These are phyloP conservation scores for Sarcophilus harrisii DNA, from an alignment of 2,797 vertebrate genomes.

Conservation along the genomic window DNA sequence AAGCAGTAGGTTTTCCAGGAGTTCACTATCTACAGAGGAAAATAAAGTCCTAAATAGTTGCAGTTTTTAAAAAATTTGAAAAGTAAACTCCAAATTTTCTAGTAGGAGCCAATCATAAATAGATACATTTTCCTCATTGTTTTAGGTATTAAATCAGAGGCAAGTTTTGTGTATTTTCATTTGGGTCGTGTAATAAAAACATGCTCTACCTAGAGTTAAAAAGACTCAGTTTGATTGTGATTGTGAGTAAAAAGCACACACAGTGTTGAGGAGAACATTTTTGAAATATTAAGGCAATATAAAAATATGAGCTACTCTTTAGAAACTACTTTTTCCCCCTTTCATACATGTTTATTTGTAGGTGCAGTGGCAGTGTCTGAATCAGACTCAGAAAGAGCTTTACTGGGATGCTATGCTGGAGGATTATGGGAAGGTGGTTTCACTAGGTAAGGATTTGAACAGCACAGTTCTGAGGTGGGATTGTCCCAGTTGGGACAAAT, in stretches of 20 bases:
- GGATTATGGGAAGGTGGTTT: constrained; percentile 79
- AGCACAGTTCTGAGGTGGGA: neutral
- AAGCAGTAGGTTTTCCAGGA: neutral
- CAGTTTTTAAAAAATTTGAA: neutral
- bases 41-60: neutral
- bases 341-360: constrained; percentile 32
- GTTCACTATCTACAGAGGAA: neutral
- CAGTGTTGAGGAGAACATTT: neutral
- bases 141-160: neutral
- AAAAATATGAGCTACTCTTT: neutral
- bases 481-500: neutral
- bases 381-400: constrained; percentile 74
- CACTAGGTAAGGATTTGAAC: constrained; percentile 57
- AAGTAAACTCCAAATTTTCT: neutral
- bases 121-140: neutral
- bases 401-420: constrained; percentile 80
- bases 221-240: neutral
- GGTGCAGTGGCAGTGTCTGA: constrained; percentile 73
- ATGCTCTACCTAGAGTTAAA: neutral
- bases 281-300: neutral
- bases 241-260: neutral
- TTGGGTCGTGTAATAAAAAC: neutral
- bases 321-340: neutral
- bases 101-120: neutral
- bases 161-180: neutral